Base-by-base conservation (phyloP, 2,888 invertebrate genomes). In the Lepeophtheirus nordmannii region DNA sequence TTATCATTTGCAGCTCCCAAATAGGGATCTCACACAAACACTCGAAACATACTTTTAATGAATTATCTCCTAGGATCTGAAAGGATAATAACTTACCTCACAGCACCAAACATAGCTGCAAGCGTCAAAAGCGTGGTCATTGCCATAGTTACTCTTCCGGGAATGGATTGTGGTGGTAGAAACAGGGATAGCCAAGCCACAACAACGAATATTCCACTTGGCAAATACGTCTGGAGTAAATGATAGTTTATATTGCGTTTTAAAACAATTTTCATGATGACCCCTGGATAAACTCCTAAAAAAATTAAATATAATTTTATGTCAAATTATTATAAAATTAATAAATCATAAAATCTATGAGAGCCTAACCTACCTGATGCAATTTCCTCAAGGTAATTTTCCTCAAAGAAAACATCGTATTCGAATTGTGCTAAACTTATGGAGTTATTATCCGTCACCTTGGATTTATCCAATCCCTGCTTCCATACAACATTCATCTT, bases 91-190 rank as follows among this genome's bases (percentile, higher is more conserved):
- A 65, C 57, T 17, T 37, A 66, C 66, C 66, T 66, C 14, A 66
- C 66, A 11, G 66, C 66, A 10, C 66, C 66, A 60, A 66, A 66
- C 66, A 66, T 66, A 30, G 66, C 66, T 17, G 66, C 66, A 17
- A 66, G 23, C n/a, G 66, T 66, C 17, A 66, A 41, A 14, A 66
- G 40, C 2, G 66, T 66, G 14, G 66, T 66, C 66, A 66, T 66
- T n/a, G 66, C 66, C 66, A 66, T 66, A 1, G 66, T 58, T 10
- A 66, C 40, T 66, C 66, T 30, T 39, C 66, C 66, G 14, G 66
- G 66, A 37, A 66, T 66, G 17, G 66, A 66, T 41, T 59, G 46
- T 17, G 66, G 66, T 1, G 66, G 66, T 17, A 66, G 60, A 30
- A 66, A 66, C 10, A 66, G 41, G 38, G 66, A 66, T 10, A 66